Conservation (phyloP, 1,140 invertebrate genomes). For the Sycobia sp. region DNA sequence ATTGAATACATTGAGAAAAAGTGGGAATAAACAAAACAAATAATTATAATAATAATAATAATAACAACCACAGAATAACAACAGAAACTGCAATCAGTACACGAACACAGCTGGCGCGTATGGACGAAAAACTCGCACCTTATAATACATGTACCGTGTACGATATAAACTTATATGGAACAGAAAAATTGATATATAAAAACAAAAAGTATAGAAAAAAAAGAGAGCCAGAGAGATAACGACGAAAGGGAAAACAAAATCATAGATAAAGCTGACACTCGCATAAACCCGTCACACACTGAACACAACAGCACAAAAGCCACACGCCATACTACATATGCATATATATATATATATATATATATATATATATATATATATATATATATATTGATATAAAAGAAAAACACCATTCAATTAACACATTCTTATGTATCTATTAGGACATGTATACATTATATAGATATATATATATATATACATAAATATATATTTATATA, state of each 20-base stretch:
- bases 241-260: conserved; percentile 22
- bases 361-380: too few relatives aligned
- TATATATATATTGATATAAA: too few relatives aligned
- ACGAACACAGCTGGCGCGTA: conserved; percentile 20
- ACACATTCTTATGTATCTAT: too few relatives aligned
- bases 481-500: conserved; percentile 6
- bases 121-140: conserved; percentile 31
- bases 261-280: conserved; percentile 11
- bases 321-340: too few relatives aligned
- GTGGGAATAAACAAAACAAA: conserved; percentile 8
- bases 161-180: conserved; percentile 28
- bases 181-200: too few relatives aligned
- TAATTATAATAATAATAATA: conserved; percentile 9
- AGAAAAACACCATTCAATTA: too few relatives aligned
- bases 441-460: too few relatives aligned
- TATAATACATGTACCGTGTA: conserved; percentile 30
- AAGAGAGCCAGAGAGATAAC: too few relatives aligned
- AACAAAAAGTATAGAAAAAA: conserved; percentile 18
- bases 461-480: conserved; percentile 14
- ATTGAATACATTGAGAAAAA: conserved; percentile 13
- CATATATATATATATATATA: too few relatives aligned
- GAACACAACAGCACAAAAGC: conserved; percentile 26
- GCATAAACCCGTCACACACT: conserved; percentile 30
- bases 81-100: conserved; percentile 20
- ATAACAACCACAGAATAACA: conserved; percentile 12